Conservation (phyloP, 2,888 invertebrate species). For the Nebria brevicollis region DNA sequence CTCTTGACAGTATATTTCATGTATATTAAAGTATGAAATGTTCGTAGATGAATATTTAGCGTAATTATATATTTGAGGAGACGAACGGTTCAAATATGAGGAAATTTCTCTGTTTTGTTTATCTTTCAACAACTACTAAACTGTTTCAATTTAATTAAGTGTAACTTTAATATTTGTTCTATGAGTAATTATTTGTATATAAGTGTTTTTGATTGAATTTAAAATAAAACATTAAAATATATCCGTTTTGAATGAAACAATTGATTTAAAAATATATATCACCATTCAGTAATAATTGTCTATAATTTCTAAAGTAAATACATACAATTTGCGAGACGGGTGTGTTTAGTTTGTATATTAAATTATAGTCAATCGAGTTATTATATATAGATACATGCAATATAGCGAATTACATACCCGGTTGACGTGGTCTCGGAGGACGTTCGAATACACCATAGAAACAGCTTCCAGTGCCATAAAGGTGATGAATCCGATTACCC, state of each 20-base stretch:
- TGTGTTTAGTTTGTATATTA: neutral
- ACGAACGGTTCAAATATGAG: neutral
- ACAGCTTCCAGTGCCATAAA: conserved; percentile 84
- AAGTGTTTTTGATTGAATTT: no score
- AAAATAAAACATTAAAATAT: no score
- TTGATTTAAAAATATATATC: no score
- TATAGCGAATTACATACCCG: conserved; percentile 65
- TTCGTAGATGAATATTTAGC: neutral
- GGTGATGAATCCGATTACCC: conserved; percentile 83
- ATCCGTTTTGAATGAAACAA: no score
- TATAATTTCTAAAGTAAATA: no score
- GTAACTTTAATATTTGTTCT: no score
- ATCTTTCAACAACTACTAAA: no score
- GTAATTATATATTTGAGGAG: neutral
- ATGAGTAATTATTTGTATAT: no score
- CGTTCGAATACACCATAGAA: conserved; percentile 84
- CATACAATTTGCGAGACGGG: no score
- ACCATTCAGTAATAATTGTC: no score
- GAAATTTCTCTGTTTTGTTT: no score
- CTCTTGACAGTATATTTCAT: neutral
- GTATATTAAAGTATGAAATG: neutral
- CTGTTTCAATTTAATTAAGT: no score
- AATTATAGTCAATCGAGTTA: neutral
- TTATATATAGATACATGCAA: neutral
- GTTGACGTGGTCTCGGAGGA: conserved; percentile 83